These are phyloP conservation scores for Papilio polytes DNA, from an alignment of 1,140 invertebrate genomes.

Conservation along the genomic window DNA sequence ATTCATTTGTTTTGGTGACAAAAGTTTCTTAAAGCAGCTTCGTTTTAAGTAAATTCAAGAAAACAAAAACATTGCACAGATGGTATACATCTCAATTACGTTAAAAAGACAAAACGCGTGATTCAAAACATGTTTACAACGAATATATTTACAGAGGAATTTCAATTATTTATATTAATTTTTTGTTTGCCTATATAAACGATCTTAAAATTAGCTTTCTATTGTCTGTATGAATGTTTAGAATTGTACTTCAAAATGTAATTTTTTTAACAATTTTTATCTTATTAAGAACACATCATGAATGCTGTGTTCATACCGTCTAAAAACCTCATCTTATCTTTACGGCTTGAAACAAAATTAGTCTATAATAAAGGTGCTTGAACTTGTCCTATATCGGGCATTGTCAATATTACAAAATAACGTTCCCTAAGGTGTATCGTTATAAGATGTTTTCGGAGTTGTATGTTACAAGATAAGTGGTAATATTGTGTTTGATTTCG, in stretches of 20 bases:
- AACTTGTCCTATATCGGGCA: conserved; percentile 56
- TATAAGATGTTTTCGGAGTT: conserved; percentile 68
- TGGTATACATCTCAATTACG: neutral
- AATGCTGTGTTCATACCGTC: neutral
- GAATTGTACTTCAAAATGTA: too few relatives aligned
- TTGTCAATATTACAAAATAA: conserved; percentile 64
- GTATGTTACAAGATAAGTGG: conserved; percentile 79
- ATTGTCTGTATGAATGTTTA: too few relatives aligned
- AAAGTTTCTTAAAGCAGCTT: conserved; percentile 34
- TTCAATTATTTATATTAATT: too few relatives aligned
- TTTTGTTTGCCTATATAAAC: too few relatives aligned
- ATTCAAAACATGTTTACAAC: neutral
- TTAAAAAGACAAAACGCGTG: conserved; percentile 28
- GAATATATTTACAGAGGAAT: too few relatives aligned
- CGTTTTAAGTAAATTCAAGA: conserved; percentile 33
- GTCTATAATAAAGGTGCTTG: conserved; percentile 58
- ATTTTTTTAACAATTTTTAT: too few relatives aligned
- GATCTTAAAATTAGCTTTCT: too few relatives aligned
- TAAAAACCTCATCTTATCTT: conserved; percentile 30
- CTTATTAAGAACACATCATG: too few relatives aligned
- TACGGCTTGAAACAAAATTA: conserved; percentile 44
- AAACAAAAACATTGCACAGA: neutral
- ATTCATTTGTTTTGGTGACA: conserved; percentile 6
- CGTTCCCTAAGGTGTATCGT: conserved; percentile 61
- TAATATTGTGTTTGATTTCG: conserved; percentile 79